Evolutionary conservation across 2,113 vertebrate species (phyloP), one percentile per base, ranked within the genome.

Genomic region (Platysteira castanea): DNA sequence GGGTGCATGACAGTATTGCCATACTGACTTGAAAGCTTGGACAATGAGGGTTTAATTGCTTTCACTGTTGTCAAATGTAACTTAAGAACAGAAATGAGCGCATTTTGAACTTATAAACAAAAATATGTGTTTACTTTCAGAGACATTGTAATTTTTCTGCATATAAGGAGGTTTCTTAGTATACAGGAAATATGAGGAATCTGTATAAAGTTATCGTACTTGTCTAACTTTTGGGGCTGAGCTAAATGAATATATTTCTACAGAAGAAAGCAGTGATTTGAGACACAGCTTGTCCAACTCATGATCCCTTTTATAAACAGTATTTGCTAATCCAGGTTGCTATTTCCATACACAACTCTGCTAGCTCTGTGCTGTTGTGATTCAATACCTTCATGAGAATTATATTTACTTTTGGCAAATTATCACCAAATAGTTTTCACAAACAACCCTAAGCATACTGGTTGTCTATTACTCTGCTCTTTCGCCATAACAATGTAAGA

Each of bases 31-130:
- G 60, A 93, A 95, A 81, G 17, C 33, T 67, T 60, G 86, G 86
- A 95, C 86, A 94, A 68, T 21, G 47, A 75, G 71, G 12, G 17
- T 71, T 84, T 95, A 95, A 89, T 91, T 93, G 35, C 22, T 95
- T 94, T 84, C 69, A 68, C 4, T 75, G 13, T 31, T 76, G 24
- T 56, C 74, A 89, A 86, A 74, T 33, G 5, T 54, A 86, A 57
- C 30, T 80, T 88, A 67, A 30, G 11, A 90, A 56, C 9, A 84
- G 11, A 88, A 90, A 46, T 11, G 0, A 63, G 35, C 6, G 5
- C 8, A 84, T 54, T 89, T 63, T 67, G 15, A 70, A 90, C 6
- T 56, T 13, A 71, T 15, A 46, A 73, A 61, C 23, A 64, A 79
- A 86, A 65, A 37, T 11, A 42, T 15, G 1, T 6, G 4, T 28